A percentile compares a stretch with the other conserved stretches of the same genome.
Evolutionary conservation across 2,888 invertebrate species (phyloP).

Genomic region (Limnephilus rhombicus): DNA sequence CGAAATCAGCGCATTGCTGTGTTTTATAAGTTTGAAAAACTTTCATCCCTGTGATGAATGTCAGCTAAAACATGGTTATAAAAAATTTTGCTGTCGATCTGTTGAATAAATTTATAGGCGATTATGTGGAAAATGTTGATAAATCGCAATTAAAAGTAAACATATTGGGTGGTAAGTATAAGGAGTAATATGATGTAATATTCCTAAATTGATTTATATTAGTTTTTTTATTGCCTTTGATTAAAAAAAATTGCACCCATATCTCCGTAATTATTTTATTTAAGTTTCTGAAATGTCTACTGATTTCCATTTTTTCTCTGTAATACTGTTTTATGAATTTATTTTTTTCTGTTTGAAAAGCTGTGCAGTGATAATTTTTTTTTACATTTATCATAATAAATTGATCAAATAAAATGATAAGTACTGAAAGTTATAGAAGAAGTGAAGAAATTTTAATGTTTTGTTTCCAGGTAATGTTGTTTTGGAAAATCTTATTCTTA

Average conservation of each 20-base stretch:
- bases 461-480: slow-evolving; percentile 92
- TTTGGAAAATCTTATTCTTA: slow-evolving; percentile 91
- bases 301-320: no score
- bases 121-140: slow-evolving; percentile 98
- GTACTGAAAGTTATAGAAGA: no score
- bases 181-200: slow-evolving; percentile 67
- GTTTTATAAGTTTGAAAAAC: slow-evolving; percentile 33
- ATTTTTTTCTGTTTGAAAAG: no score
- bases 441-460: not conserved
- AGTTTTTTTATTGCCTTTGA: no score
- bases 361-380: no score
- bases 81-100: slow-evolving; percentile 95
- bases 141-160: slow-evolving; percentile 95
- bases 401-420: not conserved
- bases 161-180: slow-evolving; percentile 93
- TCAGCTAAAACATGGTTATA: slow-evolving; percentile 87
- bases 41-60: slow-evolving; percentile 52
- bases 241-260: no score
- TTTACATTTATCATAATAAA: not conserved
- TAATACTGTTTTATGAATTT: no score
- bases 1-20: not conserved
- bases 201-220: not conserved
- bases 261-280: no score
- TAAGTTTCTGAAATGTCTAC: no score
- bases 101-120: slow-evolving; percentile 95